A percentile compares a stretch with the other conserved stretches of the same genome.
Conservation (phyloP, 2,113 vertebrate genomes). For the Anguilla japonica region DNA sequence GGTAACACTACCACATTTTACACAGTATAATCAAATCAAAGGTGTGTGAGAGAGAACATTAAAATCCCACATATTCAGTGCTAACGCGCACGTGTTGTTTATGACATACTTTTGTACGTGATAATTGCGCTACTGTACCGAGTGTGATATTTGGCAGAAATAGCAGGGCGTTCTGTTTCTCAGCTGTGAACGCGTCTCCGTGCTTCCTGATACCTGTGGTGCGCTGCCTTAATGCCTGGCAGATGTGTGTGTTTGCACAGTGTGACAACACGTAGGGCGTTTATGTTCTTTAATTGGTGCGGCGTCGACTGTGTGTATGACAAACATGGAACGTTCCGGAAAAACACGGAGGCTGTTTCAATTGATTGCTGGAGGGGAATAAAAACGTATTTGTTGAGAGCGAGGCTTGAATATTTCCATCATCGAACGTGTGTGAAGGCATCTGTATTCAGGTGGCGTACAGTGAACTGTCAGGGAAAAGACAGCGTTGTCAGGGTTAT, state of each 20-base stretch:
- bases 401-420: not conserved
- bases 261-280: not conserved
- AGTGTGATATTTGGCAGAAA: conserved; percentile 46
- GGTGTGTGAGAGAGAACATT: conserved; percentile 42
- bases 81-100: conserved; percentile 69
- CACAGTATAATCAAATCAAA: conserved; percentile 18
- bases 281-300: not conserved
- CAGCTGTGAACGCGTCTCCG: not conserved
- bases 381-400: not conserved
- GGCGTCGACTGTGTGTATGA: not conserved
- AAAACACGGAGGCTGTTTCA: not conserved
- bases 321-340: not conserved
- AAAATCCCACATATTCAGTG: conserved; percentile 49
- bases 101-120: conserved; percentile 54
- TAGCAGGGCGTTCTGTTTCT: not conserved
- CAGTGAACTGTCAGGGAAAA: not conserved
- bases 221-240: not conserved
- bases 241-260: not conserved
- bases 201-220: not conserved
- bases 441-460: not conserved
- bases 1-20: conserved; percentile 16
- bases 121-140: conserved; percentile 63
- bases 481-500: not conserved
- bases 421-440: not conserved
- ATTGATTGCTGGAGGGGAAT: not conserved